Base-by-base conservation (phyloP, 2,888 invertebrate genomes). In the Acrocyrtus sp. region DNA sequence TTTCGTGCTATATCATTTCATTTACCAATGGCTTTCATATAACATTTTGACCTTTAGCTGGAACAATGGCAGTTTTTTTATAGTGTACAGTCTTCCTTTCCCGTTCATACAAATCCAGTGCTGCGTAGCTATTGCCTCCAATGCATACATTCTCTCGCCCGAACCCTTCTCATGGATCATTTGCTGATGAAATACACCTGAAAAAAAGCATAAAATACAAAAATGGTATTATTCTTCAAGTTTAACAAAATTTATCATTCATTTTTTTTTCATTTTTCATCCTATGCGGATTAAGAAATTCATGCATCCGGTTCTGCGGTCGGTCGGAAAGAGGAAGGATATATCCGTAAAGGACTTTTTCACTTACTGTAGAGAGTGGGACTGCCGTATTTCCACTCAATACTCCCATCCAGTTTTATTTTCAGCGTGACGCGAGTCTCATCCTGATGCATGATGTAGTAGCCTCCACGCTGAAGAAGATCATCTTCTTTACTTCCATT, bases 361-460 rank as follows among this genome's bases (percentile, higher is more conserved):
- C 17, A 21, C 53, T 62, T 63, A 70, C 70, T 70, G 57, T 63
- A 70, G 1, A 70, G 63, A 19, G 56, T 57, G 39, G 70, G 70
- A 45, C 4, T 29, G 3, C 70, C 70, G 10, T 45, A 10, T 15
- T 29, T 43, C 70, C 70, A 70, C 27, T 51, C 45, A 8, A 70
- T 63, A 10, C 17, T 29, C 24, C 63, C 63, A 5, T 70, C 50
- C 43, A 43, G 4, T 10, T 29, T 57, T 19, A 70, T 51, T 51
- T 62, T 43, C 8, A 70, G 51, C 26, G 56, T 63, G 58, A 27
- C 48, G 1, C 27, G 50, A 15, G n/a, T 51, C 26, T 24, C 1
- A 5, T 26, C 6, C 12, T 45, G 53, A 26, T 54, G 50, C 48
- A 69, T 47, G 22, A 50, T 62, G 56, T 50, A 69, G 56, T 69